phyloP scores from a whole-genome alignment of 1,140 invertebrate species.

The Drosophila rufa region DNA sequence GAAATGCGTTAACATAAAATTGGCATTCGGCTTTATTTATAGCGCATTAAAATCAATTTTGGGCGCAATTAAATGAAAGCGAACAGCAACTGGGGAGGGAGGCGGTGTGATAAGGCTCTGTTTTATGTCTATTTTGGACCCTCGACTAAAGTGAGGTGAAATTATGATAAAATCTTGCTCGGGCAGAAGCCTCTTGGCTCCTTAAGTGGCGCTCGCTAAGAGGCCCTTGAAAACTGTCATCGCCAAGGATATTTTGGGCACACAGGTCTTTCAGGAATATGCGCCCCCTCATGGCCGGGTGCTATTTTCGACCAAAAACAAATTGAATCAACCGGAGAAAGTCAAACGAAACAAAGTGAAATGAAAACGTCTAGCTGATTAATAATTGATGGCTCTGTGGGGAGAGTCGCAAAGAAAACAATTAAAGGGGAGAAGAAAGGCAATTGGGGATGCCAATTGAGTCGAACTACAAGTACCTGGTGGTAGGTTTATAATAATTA shows the following conservation, averaged over 20 bases:
- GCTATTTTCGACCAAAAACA: constrained; percentile 42
- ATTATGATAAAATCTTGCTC: constrained; percentile 34
- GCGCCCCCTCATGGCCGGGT: constrained; percentile 4
- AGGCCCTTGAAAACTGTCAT: constrained; percentile 41
- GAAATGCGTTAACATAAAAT: constrained; percentile 63
- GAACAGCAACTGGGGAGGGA: constrained; percentile 5
- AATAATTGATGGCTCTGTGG: constrained; percentile 45
- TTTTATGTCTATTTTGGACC: constrained; percentile 42
- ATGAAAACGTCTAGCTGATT: constrained; percentile 51
- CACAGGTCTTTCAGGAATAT: constrained; percentile 5
- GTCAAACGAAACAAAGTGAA: constrained; percentile 50
- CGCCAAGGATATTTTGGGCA: constrained; percentile 42
- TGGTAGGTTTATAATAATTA: no score
- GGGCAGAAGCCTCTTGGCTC: constrained; percentile 14
- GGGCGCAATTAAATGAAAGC: constrained; percentile 70
- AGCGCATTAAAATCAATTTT: constrained; percentile 78
- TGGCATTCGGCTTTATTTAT: constrained; percentile 72
- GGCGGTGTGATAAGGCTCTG: neutral
- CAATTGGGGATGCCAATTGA: neutral
- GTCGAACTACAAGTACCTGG: constrained; percentile 5
- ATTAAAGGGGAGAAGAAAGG: constrained; percentile 35
- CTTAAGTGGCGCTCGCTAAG: neutral
- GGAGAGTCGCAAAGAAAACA: constrained; percentile 31
- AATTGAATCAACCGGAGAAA: constrained; percentile 46
- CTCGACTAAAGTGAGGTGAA: constrained; percentile 21